Percentiles rank a stretch among this genome's conserved stretches.
phyloP scores from a whole-genome alignment of 2,113 vertebrate species.

The Ranitomeya variabilis region DNA sequence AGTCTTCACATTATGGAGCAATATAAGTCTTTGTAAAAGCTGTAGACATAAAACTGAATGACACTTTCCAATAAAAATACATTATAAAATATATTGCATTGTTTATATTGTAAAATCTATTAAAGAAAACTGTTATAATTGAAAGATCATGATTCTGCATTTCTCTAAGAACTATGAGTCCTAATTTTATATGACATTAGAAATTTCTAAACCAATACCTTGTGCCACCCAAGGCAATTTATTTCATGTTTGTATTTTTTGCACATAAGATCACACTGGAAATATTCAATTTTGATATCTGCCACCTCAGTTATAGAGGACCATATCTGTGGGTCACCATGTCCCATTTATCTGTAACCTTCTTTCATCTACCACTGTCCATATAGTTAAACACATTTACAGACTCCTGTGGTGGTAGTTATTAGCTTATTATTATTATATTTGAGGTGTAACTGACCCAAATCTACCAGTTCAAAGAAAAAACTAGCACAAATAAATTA shows the following conservation, averaged over 20 bases:
- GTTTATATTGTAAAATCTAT: neutral
- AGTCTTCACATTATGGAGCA: neutral
- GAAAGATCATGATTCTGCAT: neutral
- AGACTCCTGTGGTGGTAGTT: conserved; percentile 4
- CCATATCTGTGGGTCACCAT: neutral
- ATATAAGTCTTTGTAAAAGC: neutral
- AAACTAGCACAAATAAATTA: conserved; percentile 4
- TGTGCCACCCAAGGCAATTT: neutral
- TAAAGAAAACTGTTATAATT: neutral
- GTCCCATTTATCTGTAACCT: neutral
- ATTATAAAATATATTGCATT: too few relatives aligned
- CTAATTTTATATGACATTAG: neutral
- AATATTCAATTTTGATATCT: neutral
- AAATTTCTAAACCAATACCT: neutral
- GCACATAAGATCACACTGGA: neutral
- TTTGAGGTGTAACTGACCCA: conserved; percentile 1
- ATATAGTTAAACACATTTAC: conserved; percentile 26
- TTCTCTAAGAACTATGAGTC: neutral
- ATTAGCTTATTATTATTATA: conserved; percentile 8
- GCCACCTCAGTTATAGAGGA: neutral
- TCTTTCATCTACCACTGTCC: neutral
- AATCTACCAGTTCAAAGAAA: neutral
- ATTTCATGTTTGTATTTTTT: neutral
- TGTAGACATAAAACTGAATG: neutral
- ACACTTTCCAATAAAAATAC: too few relatives aligned